Evolutionary conservation across 2,888 invertebrate species (phyloP).

Genomic region (Drosophila histrio): DNA sequence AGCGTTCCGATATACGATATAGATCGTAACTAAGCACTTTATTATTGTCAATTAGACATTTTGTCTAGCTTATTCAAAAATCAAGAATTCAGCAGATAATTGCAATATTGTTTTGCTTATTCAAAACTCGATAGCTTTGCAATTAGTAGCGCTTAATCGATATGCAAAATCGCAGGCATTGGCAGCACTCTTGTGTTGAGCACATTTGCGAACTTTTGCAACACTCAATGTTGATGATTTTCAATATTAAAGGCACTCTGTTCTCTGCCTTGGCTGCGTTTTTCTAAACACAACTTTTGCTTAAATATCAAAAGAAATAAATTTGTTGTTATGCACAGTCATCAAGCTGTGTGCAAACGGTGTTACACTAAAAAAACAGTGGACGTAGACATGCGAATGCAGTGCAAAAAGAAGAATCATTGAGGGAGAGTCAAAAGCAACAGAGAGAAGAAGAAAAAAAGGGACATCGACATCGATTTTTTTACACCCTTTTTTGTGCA

Average conservation of each 20-base stretch:
- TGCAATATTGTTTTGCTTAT: neutral
- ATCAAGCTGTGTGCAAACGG: conserved; percentile 15
- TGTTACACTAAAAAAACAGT: conserved; percentile 14
- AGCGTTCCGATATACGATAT: too few species aligned
- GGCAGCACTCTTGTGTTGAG: neutral
- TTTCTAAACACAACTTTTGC: conserved; percentile 45
- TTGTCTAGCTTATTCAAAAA: too few species aligned
- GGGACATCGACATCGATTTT: conserved; percentile 76
- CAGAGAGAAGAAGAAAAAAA: conserved; percentile 35
- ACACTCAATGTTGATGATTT: conserved; percentile 58
- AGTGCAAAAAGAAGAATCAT: neutral
- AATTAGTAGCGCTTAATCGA: neutral
- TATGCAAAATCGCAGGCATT: neutral
- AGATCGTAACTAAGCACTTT: too few species aligned
- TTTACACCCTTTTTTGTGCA: conserved; percentile 68
- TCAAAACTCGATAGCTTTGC: neutral
- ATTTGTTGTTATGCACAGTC: conserved; percentile 22
- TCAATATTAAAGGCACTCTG: conserved; percentile 62
- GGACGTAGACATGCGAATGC: conserved; percentile 4
- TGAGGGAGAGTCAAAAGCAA: conserved; percentile 1
- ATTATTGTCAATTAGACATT: too few species aligned
- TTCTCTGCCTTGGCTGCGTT: conserved; percentile 36
- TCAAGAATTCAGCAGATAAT: too few species aligned
- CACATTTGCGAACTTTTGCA: conserved; percentile 1
- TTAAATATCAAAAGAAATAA: conserved; percentile 34